Base-by-base conservation (phyloP, 1,140 invertebrate genomes). In the Euschistus heros region DNA sequence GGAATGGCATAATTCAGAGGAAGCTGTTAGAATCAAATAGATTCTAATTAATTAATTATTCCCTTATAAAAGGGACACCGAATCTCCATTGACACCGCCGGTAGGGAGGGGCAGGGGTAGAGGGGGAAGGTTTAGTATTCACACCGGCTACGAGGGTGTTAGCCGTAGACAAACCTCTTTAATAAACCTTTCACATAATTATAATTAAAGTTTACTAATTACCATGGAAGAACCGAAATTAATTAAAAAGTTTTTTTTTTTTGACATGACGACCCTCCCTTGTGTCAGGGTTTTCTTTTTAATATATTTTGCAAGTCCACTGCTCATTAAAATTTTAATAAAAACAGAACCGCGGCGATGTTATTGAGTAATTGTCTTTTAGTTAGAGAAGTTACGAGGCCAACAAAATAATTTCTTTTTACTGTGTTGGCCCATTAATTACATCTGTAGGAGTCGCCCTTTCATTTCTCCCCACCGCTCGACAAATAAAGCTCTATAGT, bases 11-110 rank as follows among this genome's bases (percentile, higher is more conserved):
- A 54, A 46, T 24, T 42, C 61, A 64, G 69, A 13, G 55, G 26
- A 20, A 60, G 52, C 63, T 73, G 73, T 30, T 20, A 30, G 27
- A 57, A 57, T 57, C 27, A 57, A 57, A 26, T 57, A 30, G 54
- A 26, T 57, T 57, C 27, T 26, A 30, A 26, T 30, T 57, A 57
- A 57, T 57, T 57, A 57, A 24, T 30, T 57, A 26, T 26, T 30
- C 27, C 14, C 54, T 20, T 57, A 26, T 30, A 57, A 30, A 24
- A 24, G 27, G 24, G 54, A 30, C 54, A 26, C 24, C 33, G 33
- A 37, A 37, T 37, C 33, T 37, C 33, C 5, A 37, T 37, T 37
- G 33, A 37, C 33, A 37, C 33, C 33, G 33, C 10, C 15, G 24
- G 60, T 37, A 10, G 8, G 60, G 60, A 62, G 27, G 60, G 24